Evolutionary conservation across 2,888 invertebrate species (phyloP).

Genomic region (Clostera curtula): DNA sequence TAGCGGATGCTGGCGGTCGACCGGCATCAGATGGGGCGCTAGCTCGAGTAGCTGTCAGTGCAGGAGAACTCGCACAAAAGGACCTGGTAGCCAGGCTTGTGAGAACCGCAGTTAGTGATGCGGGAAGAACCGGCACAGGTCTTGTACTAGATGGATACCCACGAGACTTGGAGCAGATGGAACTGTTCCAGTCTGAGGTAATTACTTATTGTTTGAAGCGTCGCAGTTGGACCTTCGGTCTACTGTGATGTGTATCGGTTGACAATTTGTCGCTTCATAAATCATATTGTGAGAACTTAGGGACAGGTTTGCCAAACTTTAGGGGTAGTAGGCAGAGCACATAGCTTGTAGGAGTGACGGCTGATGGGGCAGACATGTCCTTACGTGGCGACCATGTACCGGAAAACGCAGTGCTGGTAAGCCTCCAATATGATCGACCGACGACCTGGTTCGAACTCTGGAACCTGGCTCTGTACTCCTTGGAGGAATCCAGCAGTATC

Average conservation of each 20-base stretch:
- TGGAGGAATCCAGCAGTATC: too few relatives aligned
- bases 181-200: slow-evolving; percentile 92
- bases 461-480: too few relatives aligned
- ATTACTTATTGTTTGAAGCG: slow-evolving; percentile 7
- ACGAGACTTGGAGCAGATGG: slow-evolving; percentile 90
- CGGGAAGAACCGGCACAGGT: slow-evolving; percentile 78
- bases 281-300: too few relatives aligned
- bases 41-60: slow-evolving; percentile 81
- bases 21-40: slow-evolving; percentile 78
- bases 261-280: too few relatives aligned
- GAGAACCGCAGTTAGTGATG: slow-evolving; percentile 77
- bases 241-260: too few relatives aligned
- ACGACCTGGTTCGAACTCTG: too few relatives aligned
- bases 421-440: too few relatives aligned
- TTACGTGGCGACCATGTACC: too few relatives aligned
- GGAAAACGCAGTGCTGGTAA: too few relatives aligned
- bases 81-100: slow-evolving; percentile 86
- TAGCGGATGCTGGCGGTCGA: slow-evolving; percentile 80
- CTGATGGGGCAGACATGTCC: background rate
- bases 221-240: too few relatives aligned
- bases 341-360: background rate
- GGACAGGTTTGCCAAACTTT: too few relatives aligned
- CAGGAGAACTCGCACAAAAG: slow-evolving; percentile 87
- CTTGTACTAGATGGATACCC: slow-evolving; percentile 97
- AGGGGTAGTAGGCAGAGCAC: slow-evolving; percentile 4